phyloP scores from a whole-genome alignment of 2,113 vertebrate genomes.

The Nestor notabilis region DNA sequence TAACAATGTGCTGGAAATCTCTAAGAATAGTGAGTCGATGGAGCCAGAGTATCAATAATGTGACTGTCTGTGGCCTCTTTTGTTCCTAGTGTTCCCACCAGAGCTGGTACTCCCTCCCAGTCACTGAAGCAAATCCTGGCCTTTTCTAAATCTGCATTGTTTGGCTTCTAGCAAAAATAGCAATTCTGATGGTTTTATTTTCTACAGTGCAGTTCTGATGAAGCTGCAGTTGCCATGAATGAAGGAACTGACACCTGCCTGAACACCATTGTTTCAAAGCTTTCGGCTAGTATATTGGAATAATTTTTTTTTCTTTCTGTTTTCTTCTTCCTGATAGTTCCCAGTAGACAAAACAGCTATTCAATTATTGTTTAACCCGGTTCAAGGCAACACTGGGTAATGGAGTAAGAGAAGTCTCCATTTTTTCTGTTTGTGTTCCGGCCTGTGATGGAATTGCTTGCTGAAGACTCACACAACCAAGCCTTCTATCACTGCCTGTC shows the following conservation, averaged over 20 bases:
- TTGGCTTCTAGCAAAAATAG: conserved; percentile 28
- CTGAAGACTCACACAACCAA: neutral
- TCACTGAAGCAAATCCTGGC: neutral
- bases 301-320: neutral
- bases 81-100: neutral
- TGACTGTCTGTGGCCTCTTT: conserved; percentile 10
- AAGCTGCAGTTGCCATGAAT: neutral
- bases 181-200: neutral
- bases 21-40: conserved; percentile 11
- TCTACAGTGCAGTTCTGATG: neutral
- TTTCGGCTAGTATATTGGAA: neutral
- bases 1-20: conserved; percentile 31
- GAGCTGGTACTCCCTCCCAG: neutral
- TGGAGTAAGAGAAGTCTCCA: neutral
- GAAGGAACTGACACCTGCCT: neutral
- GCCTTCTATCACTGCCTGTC: neutral
- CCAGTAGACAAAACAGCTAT: neutral
- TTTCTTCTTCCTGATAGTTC: neutral
- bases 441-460: neutral
- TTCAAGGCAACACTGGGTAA: neutral
- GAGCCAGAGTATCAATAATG: conserved; percentile 40
- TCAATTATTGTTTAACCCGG: neutral
- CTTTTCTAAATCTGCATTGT: conserved; percentile 24
- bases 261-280: neutral
- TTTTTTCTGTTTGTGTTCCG: neutral